phyloP scores from a whole-genome alignment of 2,113 vertebrate genomes.

The Tachycineta bicolor region DNA sequence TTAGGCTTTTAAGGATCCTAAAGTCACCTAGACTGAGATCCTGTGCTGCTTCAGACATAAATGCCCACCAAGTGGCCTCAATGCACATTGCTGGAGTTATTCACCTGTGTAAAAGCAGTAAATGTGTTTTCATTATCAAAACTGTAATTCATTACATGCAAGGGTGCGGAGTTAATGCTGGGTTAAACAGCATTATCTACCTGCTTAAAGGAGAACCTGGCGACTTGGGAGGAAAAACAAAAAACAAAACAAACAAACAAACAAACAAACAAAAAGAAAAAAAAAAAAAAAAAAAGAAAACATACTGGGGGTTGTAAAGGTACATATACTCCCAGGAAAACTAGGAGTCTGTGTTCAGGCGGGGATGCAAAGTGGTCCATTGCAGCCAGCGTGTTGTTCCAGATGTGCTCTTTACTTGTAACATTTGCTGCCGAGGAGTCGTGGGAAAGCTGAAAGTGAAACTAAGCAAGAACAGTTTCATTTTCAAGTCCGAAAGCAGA shows the following conservation, averaged over 20 bases:
- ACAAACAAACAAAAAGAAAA: too few species aligned
- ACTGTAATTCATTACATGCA: neutral
- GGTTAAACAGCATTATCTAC: neutral
- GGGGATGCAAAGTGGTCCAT: accelerated
- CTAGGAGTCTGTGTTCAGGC: accelerated
- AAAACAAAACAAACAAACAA: too few species aligned
- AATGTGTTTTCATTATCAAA: neutral
- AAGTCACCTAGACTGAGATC: neutral
- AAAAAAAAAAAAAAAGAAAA: accelerated
- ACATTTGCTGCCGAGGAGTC: neutral
- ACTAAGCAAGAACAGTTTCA: constrained; percentile 15
- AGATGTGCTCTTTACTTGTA: neutral
- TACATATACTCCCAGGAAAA: neutral
- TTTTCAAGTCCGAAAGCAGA: neutral
- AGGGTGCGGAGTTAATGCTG: neutral
- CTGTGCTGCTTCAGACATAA: neutral
- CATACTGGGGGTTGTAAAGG: neutral
- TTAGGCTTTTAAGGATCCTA: neutral
- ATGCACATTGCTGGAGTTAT: neutral
- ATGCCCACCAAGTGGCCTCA: neutral
- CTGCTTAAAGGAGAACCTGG: neutral
- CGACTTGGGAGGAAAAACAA: accelerated
- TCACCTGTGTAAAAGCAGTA: neutral
- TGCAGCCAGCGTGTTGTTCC: neutral
- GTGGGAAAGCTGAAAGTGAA: constrained; percentile 52